A percentile compares a stretch with the other conserved stretches of the same genome.
Evolutionary conservation across 1,140 invertebrate genomes (phyloP).

Genomic region (Caenorhabditis tropicalis): DNA sequence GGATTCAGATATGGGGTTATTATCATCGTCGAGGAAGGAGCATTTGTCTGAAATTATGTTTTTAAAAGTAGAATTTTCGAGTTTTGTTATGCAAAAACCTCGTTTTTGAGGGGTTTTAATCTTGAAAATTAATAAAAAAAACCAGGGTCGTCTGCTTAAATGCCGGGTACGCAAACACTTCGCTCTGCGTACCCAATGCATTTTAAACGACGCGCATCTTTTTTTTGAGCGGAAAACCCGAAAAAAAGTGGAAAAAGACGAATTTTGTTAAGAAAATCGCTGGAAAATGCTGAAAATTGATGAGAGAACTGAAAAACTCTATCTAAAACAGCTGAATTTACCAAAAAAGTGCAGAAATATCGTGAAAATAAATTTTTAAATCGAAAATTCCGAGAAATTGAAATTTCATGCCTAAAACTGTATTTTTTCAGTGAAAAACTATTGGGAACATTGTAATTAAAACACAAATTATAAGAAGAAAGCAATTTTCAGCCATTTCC

Average conservation of each 20-base stretch:
- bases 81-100: neutral
- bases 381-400: too few species aligned
- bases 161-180: neutral
- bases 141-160: neutral
- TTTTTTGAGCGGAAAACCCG: neutral
- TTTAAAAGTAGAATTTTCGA: neutral
- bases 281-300: conserved; percentile 27
- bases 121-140: neutral
- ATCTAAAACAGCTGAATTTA: neutral
- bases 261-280: too few species aligned
- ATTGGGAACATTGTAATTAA: too few species aligned
- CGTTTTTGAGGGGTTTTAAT: neutral
- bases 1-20: conserved; percentile 14
- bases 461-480: too few species aligned
- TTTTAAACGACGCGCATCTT: neutral
- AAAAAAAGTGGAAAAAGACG: neutral
- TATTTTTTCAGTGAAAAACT: too few species aligned
- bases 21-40: neutral
- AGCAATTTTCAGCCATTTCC: too few species aligned
- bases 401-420: too few species aligned
- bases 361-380: too few species aligned
- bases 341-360: neutral
- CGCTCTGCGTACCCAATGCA: neutral
- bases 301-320: neutral
- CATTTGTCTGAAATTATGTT: neutral